phyloP scores from a whole-genome alignment of 2,888 invertebrate genomes.

The Disparrhopalites patrizii region DNA sequence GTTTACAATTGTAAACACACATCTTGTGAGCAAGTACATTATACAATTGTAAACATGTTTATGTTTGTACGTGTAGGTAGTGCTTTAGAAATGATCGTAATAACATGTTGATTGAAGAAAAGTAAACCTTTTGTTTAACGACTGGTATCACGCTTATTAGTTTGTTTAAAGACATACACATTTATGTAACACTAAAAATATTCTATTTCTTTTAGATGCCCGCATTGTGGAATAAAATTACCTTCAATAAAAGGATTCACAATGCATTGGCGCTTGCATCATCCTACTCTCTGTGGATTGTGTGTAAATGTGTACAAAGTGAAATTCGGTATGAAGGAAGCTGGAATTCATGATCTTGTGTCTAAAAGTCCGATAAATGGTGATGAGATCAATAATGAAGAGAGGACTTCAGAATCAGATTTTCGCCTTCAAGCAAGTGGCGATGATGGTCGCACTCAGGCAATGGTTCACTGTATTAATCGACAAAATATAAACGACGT shows the following conservation, averaged over 20 bases:
- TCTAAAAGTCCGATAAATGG: slow-evolving; percentile 10
- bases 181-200: neutral
- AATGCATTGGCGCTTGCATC: slow-evolving; percentile 48
- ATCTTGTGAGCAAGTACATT: too few relatives aligned
- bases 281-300: slow-evolving; percentile 46
- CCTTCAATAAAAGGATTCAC: slow-evolving; percentile 44
- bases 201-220: slow-evolving; percentile 43
- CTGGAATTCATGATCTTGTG: slow-evolving; percentile 43
- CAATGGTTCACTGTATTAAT: too few relatives aligned
- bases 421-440: neutral
- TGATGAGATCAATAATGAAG: neutral
- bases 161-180: too few relatives aligned
- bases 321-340: slow-evolving; percentile 46
- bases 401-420: neutral
- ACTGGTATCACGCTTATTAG: too few relatives aligned
- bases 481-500: neutral
- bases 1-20: too few relatives aligned
- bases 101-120: too few relatives aligned
- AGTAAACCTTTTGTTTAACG: too few relatives aligned
- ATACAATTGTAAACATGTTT: too few relatives aligned
- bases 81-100: too few relatives aligned
- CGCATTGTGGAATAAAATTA: slow-evolving; percentile 49
- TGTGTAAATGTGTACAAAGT: slow-evolving; percentile 45
- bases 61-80: neutral
- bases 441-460: neutral